Percentiles rank a stretch among this genome's conserved stretches.
Conservation (phyloP, 2,797 vertebrate genomes). For the Etheostoma nigrum region DNA sequence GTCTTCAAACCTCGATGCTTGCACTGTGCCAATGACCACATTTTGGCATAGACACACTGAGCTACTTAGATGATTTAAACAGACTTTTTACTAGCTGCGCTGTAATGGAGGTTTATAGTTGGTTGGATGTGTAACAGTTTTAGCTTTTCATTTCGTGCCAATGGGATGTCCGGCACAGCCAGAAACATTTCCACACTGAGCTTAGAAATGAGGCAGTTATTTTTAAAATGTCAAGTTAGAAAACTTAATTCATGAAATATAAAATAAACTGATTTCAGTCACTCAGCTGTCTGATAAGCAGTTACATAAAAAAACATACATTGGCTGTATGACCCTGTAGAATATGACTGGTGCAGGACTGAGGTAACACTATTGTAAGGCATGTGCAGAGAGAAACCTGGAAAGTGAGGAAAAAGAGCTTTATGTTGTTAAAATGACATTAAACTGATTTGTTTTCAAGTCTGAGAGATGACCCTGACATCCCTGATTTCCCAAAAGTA, state of each 20-base stretch:
- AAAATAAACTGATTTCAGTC: slow-evolving; percentile 39
- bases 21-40: slow-evolving; percentile 35
- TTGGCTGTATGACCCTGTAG: neutral
- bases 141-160: slow-evolving; percentile 30
- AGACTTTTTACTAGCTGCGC: slow-evolving; percentile 38
- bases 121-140: slow-evolving; percentile 30
- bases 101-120: slow-evolving; percentile 24
- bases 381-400: neutral
- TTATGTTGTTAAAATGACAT: slow-evolving; percentile 2
- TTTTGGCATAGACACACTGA: slow-evolving; percentile 22
- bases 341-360: neutral
- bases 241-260: slow-evolving; percentile 16
- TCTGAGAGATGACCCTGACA: slow-evolving; percentile 2
- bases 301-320: neutral
- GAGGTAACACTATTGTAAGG: neutral
- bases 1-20: slow-evolving; percentile 39
- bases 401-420: neutral
- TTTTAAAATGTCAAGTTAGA: slow-evolving; percentile 36
- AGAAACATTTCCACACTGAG: slow-evolving; percentile 14
- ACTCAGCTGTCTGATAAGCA: slow-evolving; percentile 28
- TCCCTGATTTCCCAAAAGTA: slow-evolving; percentile 6
- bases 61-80: slow-evolving; percentile 46
- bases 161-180: slow-evolving; percentile 10
- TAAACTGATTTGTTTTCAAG: neutral
- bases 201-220: slow-evolving; percentile 21